These are phyloP conservation scores for Coracopsis vasa DNA, from an alignment of 2,113 vertebrate species.

Conservation along the genomic window DNA sequence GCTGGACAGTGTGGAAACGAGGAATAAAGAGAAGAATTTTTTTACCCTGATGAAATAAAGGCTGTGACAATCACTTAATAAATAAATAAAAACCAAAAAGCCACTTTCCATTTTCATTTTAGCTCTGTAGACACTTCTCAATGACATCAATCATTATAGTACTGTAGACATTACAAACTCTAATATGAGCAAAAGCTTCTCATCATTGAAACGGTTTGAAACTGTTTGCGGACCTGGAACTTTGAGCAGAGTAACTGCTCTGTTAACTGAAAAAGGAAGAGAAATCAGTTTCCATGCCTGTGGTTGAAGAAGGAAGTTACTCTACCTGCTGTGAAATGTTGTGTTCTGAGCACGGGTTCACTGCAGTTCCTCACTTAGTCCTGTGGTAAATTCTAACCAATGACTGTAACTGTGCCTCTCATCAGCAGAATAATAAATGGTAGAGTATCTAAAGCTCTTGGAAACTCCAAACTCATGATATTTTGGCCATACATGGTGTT, in stretches of 20 bases:
- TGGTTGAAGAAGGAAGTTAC: neutral
- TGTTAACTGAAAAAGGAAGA: neutral
- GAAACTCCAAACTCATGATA: neutral
- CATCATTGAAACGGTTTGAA: neutral
- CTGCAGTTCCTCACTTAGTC: neutral
- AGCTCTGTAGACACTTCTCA: neutral
- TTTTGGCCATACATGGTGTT: neutral
- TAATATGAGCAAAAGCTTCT: neutral
- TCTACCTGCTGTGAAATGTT: neutral
- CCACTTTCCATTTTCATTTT: neutral
- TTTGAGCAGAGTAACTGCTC: neutral
- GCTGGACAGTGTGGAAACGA: neutral
- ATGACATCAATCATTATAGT: neutral
- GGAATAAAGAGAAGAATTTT: neutral
- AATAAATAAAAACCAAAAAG: neutral
- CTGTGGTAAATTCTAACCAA: neutral
- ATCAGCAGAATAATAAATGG: neutral
- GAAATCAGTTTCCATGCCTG: neutral
- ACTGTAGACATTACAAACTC: neutral
- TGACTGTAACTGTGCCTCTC: neutral
- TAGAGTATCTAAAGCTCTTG: neutral
- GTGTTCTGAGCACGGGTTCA: neutral
- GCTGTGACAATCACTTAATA: neutral
- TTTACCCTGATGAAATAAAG: neutral
- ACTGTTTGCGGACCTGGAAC: neutral